phyloP scores from a whole-genome alignment of 2,113 vertebrate species.

The Athene cunicularia region DNA sequence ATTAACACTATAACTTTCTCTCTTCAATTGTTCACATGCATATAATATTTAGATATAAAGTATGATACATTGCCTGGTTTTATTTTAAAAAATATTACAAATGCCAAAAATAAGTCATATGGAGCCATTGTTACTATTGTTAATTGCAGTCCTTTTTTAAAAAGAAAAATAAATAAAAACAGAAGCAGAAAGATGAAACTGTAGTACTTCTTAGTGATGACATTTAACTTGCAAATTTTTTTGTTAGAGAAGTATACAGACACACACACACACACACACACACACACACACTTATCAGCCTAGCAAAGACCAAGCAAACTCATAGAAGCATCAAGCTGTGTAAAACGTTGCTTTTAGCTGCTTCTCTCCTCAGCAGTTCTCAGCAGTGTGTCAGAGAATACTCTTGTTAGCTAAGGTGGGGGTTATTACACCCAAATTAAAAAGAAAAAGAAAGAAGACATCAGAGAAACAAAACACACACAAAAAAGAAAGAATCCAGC shows the following conservation, averaged over 20 bases:
- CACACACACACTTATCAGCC: neutral
- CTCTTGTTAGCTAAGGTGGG: neutral
- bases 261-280: neutral
- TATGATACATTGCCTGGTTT: neutral
- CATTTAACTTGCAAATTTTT: neutral
- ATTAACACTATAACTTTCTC: neutral
- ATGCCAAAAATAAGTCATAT: accelerated
- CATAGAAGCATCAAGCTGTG: neutral
- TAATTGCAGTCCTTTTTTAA: neutral
- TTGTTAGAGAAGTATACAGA: neutral
- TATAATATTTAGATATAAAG: neutral
- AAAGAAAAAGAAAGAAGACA: neutral
- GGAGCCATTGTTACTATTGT: neutral
- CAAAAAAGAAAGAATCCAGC: neutral
- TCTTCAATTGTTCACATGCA: neutral
- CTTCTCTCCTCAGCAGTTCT: neutral
- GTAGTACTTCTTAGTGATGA: neutral
- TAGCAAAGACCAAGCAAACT: neutral
- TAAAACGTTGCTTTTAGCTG: constrained; percentile 13
- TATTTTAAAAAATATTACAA: neutral
- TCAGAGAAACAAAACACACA: neutral
- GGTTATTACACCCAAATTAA: constrained; percentile 2
- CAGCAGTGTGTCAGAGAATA: neutral
- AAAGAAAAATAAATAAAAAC: neutral
- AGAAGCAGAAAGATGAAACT: neutral